Base-by-base conservation (phyloP, 2,113 vertebrate genomes). In the Spea bombifrons region DNA sequence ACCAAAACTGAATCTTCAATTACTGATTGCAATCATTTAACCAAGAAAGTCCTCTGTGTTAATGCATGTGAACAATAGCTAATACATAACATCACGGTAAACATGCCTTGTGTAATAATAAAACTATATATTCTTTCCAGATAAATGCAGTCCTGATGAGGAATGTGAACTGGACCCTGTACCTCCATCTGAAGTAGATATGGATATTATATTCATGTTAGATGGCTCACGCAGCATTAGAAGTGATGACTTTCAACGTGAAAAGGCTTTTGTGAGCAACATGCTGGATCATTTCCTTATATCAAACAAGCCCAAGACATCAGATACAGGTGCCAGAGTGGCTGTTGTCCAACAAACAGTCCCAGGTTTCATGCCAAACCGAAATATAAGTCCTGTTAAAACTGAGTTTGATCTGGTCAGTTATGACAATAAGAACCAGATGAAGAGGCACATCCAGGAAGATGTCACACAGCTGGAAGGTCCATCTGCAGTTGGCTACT, bases 161-260 rank as follows among this genome's bases (percentile, higher is more conserved):
- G 78, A 81, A 13, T 96, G 95, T 8, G 1, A 74, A 16, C 71
- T 69, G 10, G 81, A 83, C 30, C 70, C 43, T 53, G 45, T 75
- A 3, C 1, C 0, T 16, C 87, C 87, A 3, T 83, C 92, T 85
- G 16, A 75, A 3, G 86, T 88, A 10, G 86, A 94, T 7, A 43
- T 92, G 86, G 95, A 97, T 85, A 82, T 97, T 70, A 90, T 85
- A 0, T 82, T 95, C 55, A 47, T 96, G 77, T 68, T 94, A 82
- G 96, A 97, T 52, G 76, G 94, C 71, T 96, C 96, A 76, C 76
- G 7, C 5, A 85, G 88, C 64, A 44, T 97, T 4, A 83, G 84
- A 52, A 74, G 84, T 0, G 88, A 93, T 1, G 78, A 92, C 48
- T 96, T 91, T 83, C 71, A 81, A 0, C 87, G 85, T 0, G 81